Base-by-base conservation (phyloP, 1,140 invertebrate species). In the Polypedilum pembai region DNA sequence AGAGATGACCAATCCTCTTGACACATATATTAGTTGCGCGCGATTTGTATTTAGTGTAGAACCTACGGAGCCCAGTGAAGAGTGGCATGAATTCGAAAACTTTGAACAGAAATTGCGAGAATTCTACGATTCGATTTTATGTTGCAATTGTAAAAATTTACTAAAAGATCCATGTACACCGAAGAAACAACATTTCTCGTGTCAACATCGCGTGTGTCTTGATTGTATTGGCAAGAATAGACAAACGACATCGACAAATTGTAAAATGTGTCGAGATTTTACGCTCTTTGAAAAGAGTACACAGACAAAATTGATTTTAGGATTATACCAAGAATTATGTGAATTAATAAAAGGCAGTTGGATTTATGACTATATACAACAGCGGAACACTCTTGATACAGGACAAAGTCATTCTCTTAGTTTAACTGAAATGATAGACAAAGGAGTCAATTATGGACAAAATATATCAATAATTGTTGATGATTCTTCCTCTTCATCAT, bases 171-270 rank as follows among this genome's bases (percentile, higher is more conserved):
- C 74, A 3, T 74, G 15, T 73, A 21, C 66, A 10, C 69, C 74
- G 75, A 74, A 3, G 5, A 33, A 24, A 78, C 76, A 79, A 66
- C 76, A 45, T 17, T 74, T 74, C 56, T 74, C 33, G 12, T 73
- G 65, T 69, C 65, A 69, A 18, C 65, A 69, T 69, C 65, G 65
- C 8, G 65, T 69, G 17, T 69, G 65, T 69, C 17, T 69, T 18
- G 65, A 69, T 69, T 69, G 65, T 69, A 69, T 69, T 10, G 65
- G 65, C 8, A 69, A 69, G 17, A 69, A 69, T 18, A n/a, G 20
- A 69, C 8, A n/a, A 69, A 69, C 65, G 20, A 18, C 65, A 18
- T 7, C 24, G 24, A 33, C 17, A 18, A 69, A 69, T 21, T 69
- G 65, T 10, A 69, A 69, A 18, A 18, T 69, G 17, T 69, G 65